These are phyloP conservation scores for Euschistus heros DNA, from an alignment of 1,140 invertebrate species.

Conservation along the genomic window DNA sequence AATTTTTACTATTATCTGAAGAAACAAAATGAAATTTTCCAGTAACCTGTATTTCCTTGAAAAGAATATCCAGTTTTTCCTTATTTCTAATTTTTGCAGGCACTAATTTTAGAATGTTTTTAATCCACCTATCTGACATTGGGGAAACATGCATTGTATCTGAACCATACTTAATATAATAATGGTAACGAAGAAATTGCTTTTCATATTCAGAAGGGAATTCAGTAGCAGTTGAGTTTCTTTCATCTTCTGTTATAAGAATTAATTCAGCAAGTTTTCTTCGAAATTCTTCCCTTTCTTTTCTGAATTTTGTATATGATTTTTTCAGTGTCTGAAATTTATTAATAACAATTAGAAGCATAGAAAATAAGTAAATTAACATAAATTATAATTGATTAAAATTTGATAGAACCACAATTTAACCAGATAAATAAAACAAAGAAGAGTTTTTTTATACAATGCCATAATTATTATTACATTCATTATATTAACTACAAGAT, in stretches of 20 bases:
- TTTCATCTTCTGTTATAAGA: constrained; percentile 32
- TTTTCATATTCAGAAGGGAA: constrained; percentile 50
- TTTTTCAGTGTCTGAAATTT: constrained; percentile 16
- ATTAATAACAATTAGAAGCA: too few relatives aligned
- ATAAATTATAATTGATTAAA: too few relatives aligned
- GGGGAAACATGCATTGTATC: constrained; percentile 76
- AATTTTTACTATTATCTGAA: too few relatives aligned
- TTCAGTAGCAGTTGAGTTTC: constrained; percentile 34
- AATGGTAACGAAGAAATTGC: constrained; percentile 71
- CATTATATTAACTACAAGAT: too few relatives aligned
- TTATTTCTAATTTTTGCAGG: constrained; percentile 35
- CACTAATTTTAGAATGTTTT: constrained; percentile 42
- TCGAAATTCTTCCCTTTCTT: constrained; percentile 71
- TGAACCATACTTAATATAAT: constrained; percentile 79
- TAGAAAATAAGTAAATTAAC: too few relatives aligned
- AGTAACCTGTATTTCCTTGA: constrained; percentile 44
- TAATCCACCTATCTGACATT: constrained; percentile 45
- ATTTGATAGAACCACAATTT: too few relatives aligned
- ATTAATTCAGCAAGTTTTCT: constrained; percentile 63
- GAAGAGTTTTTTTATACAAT: too few relatives aligned
- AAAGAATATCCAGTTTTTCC: constrained; percentile 42
- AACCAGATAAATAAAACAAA: too few relatives aligned
- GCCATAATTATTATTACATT: too few relatives aligned
- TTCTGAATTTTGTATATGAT: constrained; percentile 51
- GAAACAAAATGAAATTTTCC: too few relatives aligned